A percentile compares a stretch with the other conserved stretches of the same genome.
phyloP scores from a whole-genome alignment of 2,888 invertebrate species.

The Dynastes tityus region DNA sequence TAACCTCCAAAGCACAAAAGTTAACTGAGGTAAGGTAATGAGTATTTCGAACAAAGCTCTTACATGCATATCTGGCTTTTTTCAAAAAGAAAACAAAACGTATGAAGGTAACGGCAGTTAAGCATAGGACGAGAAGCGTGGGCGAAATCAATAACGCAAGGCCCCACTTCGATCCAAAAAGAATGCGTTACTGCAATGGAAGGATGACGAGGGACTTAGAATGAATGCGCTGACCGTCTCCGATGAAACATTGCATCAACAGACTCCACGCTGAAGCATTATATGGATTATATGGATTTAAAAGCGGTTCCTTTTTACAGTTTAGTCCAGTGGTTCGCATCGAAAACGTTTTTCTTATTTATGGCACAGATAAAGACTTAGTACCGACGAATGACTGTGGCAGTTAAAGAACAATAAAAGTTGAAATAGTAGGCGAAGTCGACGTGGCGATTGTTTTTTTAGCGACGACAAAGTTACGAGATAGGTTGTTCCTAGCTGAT shows the following conservation, averaged over 20 bases:
- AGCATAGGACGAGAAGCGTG: conserved; percentile 3
- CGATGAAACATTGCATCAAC: neutral
- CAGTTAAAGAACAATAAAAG: conserved; percentile 23
- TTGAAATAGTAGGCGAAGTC: conserved; percentile 19
- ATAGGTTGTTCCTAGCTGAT: neutral
- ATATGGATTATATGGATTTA: conserved; percentile 36
- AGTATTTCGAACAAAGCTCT: conserved; percentile 2
- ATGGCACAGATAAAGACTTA: conserved; percentile 31
- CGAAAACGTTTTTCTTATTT: conserved; percentile 24
- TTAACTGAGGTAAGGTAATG: conserved; percentile 8
- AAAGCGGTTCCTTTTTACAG: conserved; percentile 7
- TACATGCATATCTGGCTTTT: conserved; percentile 2
- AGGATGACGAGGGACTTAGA: neutral
- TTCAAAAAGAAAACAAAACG: conserved; percentile 1
- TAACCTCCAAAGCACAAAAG: neutral
- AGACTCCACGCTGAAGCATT: conserved; percentile 1
- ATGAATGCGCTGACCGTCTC: conserved; percentile 17
- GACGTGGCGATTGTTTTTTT: conserved; percentile 17
- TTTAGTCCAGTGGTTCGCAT: conserved; percentile 13
- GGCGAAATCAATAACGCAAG: conserved; percentile 30
- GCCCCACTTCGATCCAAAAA: neutral
- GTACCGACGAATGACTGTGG: neutral
- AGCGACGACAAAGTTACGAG: neutral
- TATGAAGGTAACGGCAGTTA: neutral
- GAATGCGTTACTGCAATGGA: neutral